These are phyloP conservation scores for Lipophrys pholis DNA, from an alignment of 2,113 vertebrate genomes.

Conservation along the genomic window DNA sequence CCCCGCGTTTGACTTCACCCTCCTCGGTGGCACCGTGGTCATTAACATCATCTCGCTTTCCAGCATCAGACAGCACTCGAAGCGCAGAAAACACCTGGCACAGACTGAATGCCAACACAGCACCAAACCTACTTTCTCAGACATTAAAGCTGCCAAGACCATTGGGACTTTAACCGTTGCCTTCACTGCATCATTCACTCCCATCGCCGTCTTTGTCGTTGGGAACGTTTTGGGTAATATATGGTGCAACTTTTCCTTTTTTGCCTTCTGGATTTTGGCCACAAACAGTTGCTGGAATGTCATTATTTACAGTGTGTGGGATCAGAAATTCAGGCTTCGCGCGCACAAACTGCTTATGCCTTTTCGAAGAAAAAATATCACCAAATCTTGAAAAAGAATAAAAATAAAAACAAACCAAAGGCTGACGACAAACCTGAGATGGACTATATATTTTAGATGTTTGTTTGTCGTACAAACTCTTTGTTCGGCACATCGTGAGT, in stretches of 20 bases:
- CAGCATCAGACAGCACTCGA: constrained; percentile 84
- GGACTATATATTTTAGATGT: background rate
- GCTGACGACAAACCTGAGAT: background rate
- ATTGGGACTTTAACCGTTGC: constrained; percentile 84
- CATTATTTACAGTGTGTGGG: constrained; percentile 84
- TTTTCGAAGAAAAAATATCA: constrained; percentile 37
- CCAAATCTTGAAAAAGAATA: constrained; percentile 32
- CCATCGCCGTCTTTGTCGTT: constrained; percentile 85
- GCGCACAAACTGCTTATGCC: constrained; percentile 78
- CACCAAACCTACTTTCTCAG: constrained; percentile 81
- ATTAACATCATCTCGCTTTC: constrained; percentile 85
- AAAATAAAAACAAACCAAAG: constrained; percentile 12
- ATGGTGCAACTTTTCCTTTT: constrained; percentile 86
- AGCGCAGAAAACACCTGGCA: constrained; percentile 79
- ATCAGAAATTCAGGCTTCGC: constrained; percentile 82
- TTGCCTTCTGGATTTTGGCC: constrained; percentile 86
- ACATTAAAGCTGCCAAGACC: constrained; percentile 85
- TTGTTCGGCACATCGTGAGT: constrained; percentile 3
- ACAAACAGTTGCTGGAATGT: constrained; percentile 86
- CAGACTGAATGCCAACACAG: constrained; percentile 66
- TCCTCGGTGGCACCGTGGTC: constrained; percentile 81
- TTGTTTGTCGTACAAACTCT: constrained; percentile 27
- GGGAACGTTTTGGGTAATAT: constrained; percentile 84
- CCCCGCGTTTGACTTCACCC: constrained; percentile 84
- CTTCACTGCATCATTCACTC: constrained; percentile 84